Conservation (phyloP, 2,797 vertebrate genomes). For the Enteromius argenteus region DNA sequence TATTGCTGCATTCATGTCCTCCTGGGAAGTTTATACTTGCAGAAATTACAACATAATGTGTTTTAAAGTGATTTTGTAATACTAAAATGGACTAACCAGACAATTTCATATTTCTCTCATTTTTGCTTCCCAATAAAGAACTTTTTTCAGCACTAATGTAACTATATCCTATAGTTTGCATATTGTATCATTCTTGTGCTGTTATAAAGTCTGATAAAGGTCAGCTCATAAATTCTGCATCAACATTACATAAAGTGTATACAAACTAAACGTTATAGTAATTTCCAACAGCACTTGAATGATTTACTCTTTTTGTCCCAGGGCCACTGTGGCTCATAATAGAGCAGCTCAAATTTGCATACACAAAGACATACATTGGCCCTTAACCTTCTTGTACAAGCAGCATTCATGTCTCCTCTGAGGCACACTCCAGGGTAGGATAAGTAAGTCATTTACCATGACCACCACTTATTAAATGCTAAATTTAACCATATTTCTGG, state of each 20-base stretch:
- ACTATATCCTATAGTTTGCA: not conserved
- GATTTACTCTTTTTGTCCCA: conserved; percentile 51
- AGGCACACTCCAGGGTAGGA: conserved; percentile 10
- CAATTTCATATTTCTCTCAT: not conserved
- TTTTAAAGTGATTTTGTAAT: not conserved
- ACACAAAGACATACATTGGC: not conserved
- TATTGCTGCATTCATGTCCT: not conserved
- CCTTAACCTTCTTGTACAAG: conserved; percentile 63
- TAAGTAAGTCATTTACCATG: conserved; percentile 41
- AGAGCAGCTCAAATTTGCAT: conserved; percentile 30
- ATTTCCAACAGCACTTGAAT: conserved; percentile 47
- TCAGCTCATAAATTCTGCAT: not conserved
- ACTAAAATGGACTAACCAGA: not conserved
- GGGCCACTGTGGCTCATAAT: conserved; percentile 30
- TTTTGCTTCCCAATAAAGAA: not conserved
- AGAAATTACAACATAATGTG: not conserved
- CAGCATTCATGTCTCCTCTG: conserved; percentile 15
- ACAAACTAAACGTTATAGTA: conserved; percentile 22
- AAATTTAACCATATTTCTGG: conserved; percentile 22
- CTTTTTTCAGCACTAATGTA: not conserved
- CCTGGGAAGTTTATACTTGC: not conserved
- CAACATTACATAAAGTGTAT: not conserved
- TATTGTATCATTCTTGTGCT: not conserved
- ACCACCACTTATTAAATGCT: conserved; percentile 15
- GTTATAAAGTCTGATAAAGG: not conserved